phyloP scores from a whole-genome alignment of 2,113 vertebrate genomes.

The Cryptotis parvus region DNA sequence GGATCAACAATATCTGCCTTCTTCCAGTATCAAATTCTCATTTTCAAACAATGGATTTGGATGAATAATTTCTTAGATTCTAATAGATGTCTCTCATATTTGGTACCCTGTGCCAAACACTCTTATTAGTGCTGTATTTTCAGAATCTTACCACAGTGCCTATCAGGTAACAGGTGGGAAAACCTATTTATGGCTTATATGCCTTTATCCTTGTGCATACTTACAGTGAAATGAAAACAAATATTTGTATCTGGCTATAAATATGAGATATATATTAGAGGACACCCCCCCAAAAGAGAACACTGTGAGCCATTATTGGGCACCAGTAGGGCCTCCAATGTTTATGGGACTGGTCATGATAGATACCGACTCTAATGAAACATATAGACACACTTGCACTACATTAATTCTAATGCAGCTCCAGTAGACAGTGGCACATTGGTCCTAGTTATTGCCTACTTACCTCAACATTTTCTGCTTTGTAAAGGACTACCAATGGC shows the following conservation, averaged over 20 bases:
- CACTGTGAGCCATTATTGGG: not conserved
- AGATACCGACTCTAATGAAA: not conserved
- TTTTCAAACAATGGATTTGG: not conserved
- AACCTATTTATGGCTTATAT: not conserved
- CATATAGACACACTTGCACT: not conserved
- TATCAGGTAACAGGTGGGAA: not conserved
- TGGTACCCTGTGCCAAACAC: not conserved
- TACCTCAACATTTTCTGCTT: conserved; percentile 94
- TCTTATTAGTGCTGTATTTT: not conserved
- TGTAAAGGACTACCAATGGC: conserved; percentile 89
- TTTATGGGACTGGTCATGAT: not conserved
- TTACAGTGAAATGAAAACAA: not conserved
- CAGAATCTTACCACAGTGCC: not conserved
- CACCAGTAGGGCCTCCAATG: not conserved
- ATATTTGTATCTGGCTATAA: not conserved
- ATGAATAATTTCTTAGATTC: not conserved
- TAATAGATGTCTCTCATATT: too few relatives aligned
- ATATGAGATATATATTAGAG: not conserved
- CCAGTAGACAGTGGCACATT: not conserved
- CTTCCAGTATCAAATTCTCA: not conserved
- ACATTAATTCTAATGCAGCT: not conserved
- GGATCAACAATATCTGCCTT: not conserved
- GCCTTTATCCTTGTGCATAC: not conserved
- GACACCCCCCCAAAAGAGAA: not conserved
- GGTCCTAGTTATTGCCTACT: not conserved